Evolutionary conservation across 1,140 invertebrate species (phyloP).

Genomic region (Yoshiicerus persimilis): DNA sequence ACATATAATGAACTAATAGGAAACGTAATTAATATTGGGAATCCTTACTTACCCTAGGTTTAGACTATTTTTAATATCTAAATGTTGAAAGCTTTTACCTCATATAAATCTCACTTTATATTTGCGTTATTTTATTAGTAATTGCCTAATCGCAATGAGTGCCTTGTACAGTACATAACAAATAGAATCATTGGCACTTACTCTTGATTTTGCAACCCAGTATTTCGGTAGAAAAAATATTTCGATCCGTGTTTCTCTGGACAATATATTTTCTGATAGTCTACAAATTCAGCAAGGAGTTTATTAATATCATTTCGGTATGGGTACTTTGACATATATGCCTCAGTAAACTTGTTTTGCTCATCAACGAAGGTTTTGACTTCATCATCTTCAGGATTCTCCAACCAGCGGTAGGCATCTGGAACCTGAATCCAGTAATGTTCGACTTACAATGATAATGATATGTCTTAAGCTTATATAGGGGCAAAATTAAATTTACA

Average conservation of each 20-base stretch:
- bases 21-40: too few species aligned
- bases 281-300: conserved; percentile 84
- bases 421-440: not conserved
- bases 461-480: too few species aligned
- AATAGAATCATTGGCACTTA: too few species aligned
- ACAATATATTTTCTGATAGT: conserved; percentile 55
- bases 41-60: too few species aligned
- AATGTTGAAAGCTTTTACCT: too few species aligned
- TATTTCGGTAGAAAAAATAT: conserved; percentile 9
- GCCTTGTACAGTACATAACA: not conserved
- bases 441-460: not conserved
- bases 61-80: too few species aligned
- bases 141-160: not conserved
- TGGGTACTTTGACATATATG: conserved; percentile 76
- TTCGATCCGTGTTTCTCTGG: not conserved
- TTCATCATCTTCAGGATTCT: conserved; percentile 89
- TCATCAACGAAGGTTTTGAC: conserved; percentile 88
- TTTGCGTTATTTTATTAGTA: not conserved
- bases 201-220: conserved; percentile 10
- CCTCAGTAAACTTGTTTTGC: conserved; percentile 84
- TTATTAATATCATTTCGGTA: conserved; percentile 70
- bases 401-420: conserved; percentile 95
- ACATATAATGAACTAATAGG: conserved; percentile 62
- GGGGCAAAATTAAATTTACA: not conserved
- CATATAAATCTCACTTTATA: conserved; percentile 24